These are phyloP conservation scores for Dendroctonus valens DNA, from an alignment of 1,140 invertebrate genomes.

Conservation along the genomic window DNA sequence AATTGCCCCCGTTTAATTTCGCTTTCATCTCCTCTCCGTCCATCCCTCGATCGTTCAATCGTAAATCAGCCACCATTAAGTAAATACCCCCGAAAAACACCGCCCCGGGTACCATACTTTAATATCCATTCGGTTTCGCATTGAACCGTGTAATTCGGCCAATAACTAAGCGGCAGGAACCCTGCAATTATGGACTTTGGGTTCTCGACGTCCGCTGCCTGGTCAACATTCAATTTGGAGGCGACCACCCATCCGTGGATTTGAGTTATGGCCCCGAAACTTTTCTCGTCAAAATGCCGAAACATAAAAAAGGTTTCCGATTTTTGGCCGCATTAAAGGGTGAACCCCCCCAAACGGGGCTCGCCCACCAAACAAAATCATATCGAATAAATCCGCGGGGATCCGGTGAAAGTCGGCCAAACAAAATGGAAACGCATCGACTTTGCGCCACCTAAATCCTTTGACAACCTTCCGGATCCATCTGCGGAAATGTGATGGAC, in stretches of 20 bases:
- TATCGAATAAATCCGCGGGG: constrained; percentile 23
- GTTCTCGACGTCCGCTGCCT: background rate
- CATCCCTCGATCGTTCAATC: background rate
- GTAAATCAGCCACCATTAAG: constrained; percentile 21
- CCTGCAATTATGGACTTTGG: constrained; percentile 19
- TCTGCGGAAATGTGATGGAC: constrained; percentile 15
- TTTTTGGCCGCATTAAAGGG: background rate
- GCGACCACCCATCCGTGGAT: constrained; percentile 20
- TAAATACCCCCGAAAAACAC: constrained; percentile 9
- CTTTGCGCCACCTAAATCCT: constrained; percentile 11
- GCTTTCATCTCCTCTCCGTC: too few relatives aligned
- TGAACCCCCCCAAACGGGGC: too few relatives aligned
- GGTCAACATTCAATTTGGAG: constrained; percentile 20
- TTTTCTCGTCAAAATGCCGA: background rate
- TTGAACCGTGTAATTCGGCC: constrained; percentile 13
- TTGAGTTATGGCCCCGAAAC: constrained; percentile 1
- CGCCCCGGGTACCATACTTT: constrained; percentile 1
- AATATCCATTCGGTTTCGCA: background rate
- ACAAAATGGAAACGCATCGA: constrained; percentile 26
- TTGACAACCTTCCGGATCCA: constrained; percentile 9
- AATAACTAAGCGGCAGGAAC: constrained; percentile 11
- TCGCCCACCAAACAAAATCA: constrained; percentile 17
- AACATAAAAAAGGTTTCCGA: background rate
- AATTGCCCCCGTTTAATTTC: too few relatives aligned
- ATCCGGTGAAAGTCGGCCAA: constrained; percentile 15